Evolutionary conservation across 2,888 invertebrate species (phyloP), one percentile per base, ranked within the genome.

Genomic region (Agrotis ipsilon): DNA sequence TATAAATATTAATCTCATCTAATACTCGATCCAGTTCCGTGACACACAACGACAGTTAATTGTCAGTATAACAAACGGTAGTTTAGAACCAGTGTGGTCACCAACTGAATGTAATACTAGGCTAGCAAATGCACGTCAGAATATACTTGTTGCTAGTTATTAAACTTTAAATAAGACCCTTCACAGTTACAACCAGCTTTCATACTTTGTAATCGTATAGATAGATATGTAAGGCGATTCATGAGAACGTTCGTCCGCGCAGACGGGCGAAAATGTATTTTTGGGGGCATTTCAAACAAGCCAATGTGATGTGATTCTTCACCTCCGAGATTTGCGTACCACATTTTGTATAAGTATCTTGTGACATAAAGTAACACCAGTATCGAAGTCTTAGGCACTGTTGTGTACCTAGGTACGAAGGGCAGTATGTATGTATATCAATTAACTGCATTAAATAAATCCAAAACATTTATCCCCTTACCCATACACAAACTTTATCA

Each of bases 61-160:
- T 13, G 46, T 21, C 39, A 57, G 43, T n/a, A 45, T 39, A 52
- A 57, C 57, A 49, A 63, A 27, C 14, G 24, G 27, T 46, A 63
- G 39, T 24, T 24, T 7, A 11, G 19, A 72, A 27, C 11, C 21
- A 48, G 64, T 55, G 32, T 13, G n/a, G 55, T 64, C 14, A 27
- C 48, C 4, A 14, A 49, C 48, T 73, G 27, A 21, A 21, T 43
- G 43, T 48, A 48, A 63, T 27, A 39, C n/a, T 46, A 19, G 16
- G 58, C 27, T 59, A n/a, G 19, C 18, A 9, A 54, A 16, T 43
- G 3, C 11, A 48, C 21, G 48, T 6, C 6, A 21, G 13, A 27
- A 19, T 9, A 7, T 13, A 21, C 16, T 16, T 43, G 19, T 54
- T 21, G 52, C 14, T 2, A 6, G 18, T 45, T n/a, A 13, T 32